These are phyloP conservation scores for Dicroscelio sp. DNA, from an alignment of 2,888 invertebrate species.

Conservation along the genomic window DNA sequence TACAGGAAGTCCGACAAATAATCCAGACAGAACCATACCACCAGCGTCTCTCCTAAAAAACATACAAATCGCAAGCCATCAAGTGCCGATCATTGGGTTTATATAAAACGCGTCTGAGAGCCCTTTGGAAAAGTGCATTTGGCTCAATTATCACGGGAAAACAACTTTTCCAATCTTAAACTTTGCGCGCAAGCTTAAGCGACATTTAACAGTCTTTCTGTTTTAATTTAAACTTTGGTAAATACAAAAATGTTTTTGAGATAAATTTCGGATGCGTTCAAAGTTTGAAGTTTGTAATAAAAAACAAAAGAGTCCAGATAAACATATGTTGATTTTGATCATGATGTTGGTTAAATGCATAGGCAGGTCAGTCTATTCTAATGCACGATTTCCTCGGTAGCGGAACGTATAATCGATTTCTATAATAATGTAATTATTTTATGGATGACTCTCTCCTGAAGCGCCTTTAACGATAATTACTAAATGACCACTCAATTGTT, in stretches of 20 bases:
- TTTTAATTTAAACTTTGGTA: conserved; percentile 53
- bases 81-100: not conserved
- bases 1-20: conserved; percentile 99
- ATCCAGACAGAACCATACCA: conserved; percentile 99
- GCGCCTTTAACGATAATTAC: conserved; percentile 68
- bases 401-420: conserved; percentile 64
- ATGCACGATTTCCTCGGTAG: conserved; percentile 60
- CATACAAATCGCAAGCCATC: conserved; percentile 46
- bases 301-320: too few species aligned
- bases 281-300: too few species aligned
- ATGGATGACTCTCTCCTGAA: conserved; percentile 59
- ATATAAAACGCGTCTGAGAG: conserved; percentile 29
- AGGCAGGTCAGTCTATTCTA: conserved; percentile 65
- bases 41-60: conserved; percentile 95
- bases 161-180: conserved; percentile 61
- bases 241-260: conserved; percentile 23
- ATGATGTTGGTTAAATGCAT: too few species aligned
- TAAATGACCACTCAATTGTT: conserved; percentile 76
- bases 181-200: conserved; percentile 21
- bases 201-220: conserved; percentile 25
- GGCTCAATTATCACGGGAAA: conserved; percentile 25
- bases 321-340: too few species aligned
- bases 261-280: too few species aligned
- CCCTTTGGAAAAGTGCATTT: conserved; percentile 2
- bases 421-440: conserved; percentile 77